These are phyloP conservation scores for Caenorhabditis zanzibari DNA, from an alignment of 2,888 invertebrate species.

Conservation along the genomic window DNA sequence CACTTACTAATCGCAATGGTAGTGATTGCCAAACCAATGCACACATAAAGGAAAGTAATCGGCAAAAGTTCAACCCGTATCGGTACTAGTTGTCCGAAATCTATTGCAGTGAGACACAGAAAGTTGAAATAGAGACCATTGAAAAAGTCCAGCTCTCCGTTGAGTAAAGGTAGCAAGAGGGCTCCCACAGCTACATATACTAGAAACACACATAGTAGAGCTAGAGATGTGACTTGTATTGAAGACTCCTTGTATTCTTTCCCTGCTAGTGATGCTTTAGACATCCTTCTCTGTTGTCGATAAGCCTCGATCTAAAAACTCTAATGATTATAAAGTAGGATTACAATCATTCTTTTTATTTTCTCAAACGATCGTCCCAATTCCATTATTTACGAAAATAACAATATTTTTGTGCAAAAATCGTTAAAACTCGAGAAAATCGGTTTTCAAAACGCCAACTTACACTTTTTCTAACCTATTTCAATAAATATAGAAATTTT, in stretches of 20 bases:
- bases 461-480: too few species aligned
- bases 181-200: conserved; percentile 82
- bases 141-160: conserved; percentile 82
- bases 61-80: conserved; percentile 80
- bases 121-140: conserved; percentile 83
- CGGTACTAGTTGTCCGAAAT: conserved; percentile 82
- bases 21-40: conserved; percentile 82
- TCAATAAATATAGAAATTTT: too few species aligned
- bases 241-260: conserved; percentile 74
- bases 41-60: conserved; percentile 83
- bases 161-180: conserved; percentile 80
- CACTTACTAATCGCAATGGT: conserved; percentile 81
- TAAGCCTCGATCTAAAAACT: conserved; percentile 79
- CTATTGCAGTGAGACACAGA: conserved; percentile 82
- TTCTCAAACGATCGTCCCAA: too few species aligned
- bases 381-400: too few species aligned
- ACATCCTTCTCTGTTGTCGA: conserved; percentile 75
- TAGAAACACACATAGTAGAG: conserved; percentile 78
- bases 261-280: conserved; percentile 76
- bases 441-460: too few species aligned
- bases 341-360: too few species aligned
- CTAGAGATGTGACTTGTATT: conserved; percentile 80
- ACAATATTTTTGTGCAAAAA: too few species aligned
- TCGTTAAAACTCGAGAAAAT: too few species aligned
- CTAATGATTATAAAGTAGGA: too few species aligned